Evolutionary conservation across 1,140 invertebrate genomes (phyloP), one percentile per base, ranked within the genome.

Genomic region (Protaetia brevitarsis): DNA sequence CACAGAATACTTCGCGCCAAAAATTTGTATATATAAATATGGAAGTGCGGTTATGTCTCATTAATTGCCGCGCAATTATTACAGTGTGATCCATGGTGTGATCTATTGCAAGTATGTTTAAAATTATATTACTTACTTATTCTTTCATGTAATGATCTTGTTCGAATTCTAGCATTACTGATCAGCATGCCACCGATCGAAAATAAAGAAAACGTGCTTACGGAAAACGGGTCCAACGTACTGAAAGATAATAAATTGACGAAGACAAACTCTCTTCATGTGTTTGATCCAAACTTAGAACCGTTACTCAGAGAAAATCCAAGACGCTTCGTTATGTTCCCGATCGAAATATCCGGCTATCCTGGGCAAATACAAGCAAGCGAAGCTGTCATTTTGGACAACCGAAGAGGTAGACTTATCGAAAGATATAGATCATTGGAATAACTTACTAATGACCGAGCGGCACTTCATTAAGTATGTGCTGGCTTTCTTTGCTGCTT

Each of bases 291-390:
- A 2, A 81, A 90, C 73, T 79, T 93, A 60, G 96, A 99, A 77
- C 97, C 97, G 2, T 77, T 99, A 10, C 79, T 99, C 2, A 84
- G 85, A 61, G 94, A 97, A 59, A 98, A 98, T 79, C 94, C 95
- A 6, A 83, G 88, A 21, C 86, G 97, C 61, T 99, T 98, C 81
- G 96, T 98, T 4, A 85, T 99, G 8, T 98, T 99, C 73, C 97
- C 97, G 0, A 96, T 99, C 66, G 83, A 97, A n/a, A 78, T 97
- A 96, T 80, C 88, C 88, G 45, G 95, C 98, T 73, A 95, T 99
- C 64, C 98, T 96, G 95, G 79, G 90, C 66, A 97, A 98, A 92
- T 99, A 99, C 82, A 99, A 99, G 80, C 97, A 99, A 82, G 97
- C 97, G 0, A 95, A 96, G 75, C 96, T 97, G 23, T 98, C 96